These are phyloP conservation scores for Chrysomallon squamiferum DNA, from an alignment of 1,140 invertebrate genomes.

Conservation along the genomic window DNA sequence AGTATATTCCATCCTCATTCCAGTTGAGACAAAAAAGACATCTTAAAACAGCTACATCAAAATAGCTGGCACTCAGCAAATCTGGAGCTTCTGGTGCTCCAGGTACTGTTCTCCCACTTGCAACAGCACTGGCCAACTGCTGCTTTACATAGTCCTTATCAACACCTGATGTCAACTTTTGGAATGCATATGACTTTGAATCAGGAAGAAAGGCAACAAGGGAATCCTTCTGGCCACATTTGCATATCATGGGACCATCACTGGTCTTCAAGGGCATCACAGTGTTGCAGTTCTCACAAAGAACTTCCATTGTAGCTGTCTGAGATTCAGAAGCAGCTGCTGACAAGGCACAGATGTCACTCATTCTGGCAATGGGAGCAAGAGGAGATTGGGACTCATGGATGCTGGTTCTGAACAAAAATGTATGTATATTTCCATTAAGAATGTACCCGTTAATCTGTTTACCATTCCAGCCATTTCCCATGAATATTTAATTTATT, in stretches of 20 bases:
- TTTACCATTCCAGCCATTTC: too few species aligned
- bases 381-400: conserved; percentile 36
- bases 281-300: conserved; percentile 61
- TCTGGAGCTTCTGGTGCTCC: conserved; percentile 47
- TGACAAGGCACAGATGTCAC: conserved; percentile 57
- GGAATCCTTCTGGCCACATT: conserved; percentile 52
- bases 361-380: conserved; percentile 58
- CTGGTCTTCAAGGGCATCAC: conserved; percentile 38
- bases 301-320: conserved; percentile 50
- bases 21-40: conserved; percentile 97
- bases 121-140: conserved; percentile 51
- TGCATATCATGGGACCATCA: conserved; percentile 37
- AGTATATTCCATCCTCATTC: conserved; percentile 97
- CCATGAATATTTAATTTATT: too few species aligned
- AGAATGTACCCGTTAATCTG: too few species aligned
- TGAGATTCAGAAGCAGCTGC: conserved; percentile 47
- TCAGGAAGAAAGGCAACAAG: conserved; percentile 40
- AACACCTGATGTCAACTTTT: conserved; percentile 44
- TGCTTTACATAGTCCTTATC: conserved; percentile 57
- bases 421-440: too few species aligned
- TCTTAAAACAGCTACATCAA: conserved; percentile 93
- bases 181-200: conserved; percentile 36
- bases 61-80: conserved; percentile 75
- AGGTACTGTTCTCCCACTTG: conserved; percentile 27
- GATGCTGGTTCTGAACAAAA: conserved; percentile 16